phyloP scores from a whole-genome alignment of 2,113 vertebrate genomes.

The Orientallactaga bullata region DNA sequence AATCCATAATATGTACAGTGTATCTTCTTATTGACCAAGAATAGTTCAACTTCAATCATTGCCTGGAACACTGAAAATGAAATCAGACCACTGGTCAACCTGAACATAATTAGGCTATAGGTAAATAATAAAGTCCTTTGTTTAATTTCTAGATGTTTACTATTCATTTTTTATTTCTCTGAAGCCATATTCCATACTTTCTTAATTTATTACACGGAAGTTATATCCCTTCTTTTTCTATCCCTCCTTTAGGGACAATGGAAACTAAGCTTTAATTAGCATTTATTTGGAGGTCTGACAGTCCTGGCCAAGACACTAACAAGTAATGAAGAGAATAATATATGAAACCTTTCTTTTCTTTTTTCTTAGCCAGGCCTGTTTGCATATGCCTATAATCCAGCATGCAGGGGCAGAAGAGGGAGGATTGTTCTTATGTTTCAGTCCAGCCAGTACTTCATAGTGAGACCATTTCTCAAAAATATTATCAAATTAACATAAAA shows the following conservation, averaged over 20 bases:
- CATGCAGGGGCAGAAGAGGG: too few relatives aligned
- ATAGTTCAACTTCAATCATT: not conserved
- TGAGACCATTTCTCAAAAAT: too few relatives aligned
- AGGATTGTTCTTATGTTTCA: too few relatives aligned
- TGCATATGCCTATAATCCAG: too few relatives aligned
- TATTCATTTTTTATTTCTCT: constrained; percentile 25
- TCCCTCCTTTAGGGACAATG: not conserved
- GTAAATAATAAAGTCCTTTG: not conserved
- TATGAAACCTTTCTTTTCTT: not conserved
- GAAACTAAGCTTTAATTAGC: constrained; percentile 16
- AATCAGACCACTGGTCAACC: not conserved
- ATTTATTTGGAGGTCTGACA: not conserved
- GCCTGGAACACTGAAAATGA: not conserved
- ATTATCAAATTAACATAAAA: too few relatives aligned
- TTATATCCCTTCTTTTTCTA: not conserved
- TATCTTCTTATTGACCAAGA: not conserved
- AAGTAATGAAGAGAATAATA: constrained; percentile 23
- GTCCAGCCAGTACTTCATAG: too few relatives aligned
- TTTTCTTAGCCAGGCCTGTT: not conserved
- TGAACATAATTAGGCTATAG: not conserved
- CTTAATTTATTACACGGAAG: not conserved
- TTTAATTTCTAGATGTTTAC: not conserved
- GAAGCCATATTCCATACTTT: not conserved
- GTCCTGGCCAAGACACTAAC: not conserved
- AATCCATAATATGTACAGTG: not conserved